Evolutionary conservation across 37 sponge, comb jelly and placozoan genomes (phyloP).

Genomic region (Hormiphora californensis): DNA sequence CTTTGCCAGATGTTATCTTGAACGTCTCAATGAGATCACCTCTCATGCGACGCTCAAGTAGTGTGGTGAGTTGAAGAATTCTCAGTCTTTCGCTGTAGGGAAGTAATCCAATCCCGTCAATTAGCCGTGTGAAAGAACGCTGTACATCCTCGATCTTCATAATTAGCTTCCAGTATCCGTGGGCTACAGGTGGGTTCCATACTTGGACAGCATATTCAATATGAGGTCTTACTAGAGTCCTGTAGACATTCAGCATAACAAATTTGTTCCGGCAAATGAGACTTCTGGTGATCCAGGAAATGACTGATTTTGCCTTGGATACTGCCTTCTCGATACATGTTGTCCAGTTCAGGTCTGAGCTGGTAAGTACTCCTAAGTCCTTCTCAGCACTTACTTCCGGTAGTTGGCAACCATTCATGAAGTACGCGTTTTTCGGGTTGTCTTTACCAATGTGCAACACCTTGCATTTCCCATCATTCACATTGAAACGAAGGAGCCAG

Average conservation of each 20-base stretch:
- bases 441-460: not conserved
- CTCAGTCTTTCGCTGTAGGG: not conserved
- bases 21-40: conserved; percentile 20
- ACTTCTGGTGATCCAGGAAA: not conserved
- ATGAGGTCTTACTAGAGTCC: not conserved
- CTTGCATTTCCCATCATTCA: conserved; percentile 11
- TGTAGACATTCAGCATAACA: conserved; percentile 22
- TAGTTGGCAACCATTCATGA: not conserved
- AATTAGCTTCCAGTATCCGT: not conserved
- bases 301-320: not conserved
- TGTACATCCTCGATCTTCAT: not conserved
- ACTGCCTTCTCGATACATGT: not conserved
- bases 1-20: not conserved
- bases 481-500: conserved; percentile 20
- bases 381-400: not conserved
- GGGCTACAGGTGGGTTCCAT: not conserved
- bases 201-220: conserved; percentile 19
- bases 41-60: not conserved
- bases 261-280: not conserved
- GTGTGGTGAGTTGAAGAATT: not conserved
- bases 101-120: not conserved
- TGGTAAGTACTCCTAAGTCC: not conserved
- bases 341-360: not conserved
- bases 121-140: not conserved
- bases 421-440: not conserved